Percentiles rank a stretch among this genome's conserved stretches.
phyloP scores from a whole-genome alignment of 1,140 invertebrate genomes.

The Drosophila pruinosa region DNA sequence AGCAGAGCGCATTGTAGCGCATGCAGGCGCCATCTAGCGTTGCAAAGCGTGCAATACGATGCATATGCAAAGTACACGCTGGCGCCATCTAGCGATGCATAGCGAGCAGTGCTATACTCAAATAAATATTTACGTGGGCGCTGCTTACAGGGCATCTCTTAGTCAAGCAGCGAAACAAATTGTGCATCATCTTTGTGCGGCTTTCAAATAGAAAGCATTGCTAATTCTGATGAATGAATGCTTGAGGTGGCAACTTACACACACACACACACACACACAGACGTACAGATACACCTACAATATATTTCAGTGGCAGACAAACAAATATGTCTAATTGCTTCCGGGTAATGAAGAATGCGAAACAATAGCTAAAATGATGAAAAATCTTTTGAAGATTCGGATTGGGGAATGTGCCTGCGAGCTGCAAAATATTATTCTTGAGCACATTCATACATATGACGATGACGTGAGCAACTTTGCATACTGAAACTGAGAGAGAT shows the following conservation, averaged over 20 bases:
- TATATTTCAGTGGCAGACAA: slow-evolving; percentile 2
- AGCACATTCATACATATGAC: slow-evolving; percentile 17
- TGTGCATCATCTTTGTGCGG: slow-evolving; percentile 1
- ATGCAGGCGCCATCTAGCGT: neutral
- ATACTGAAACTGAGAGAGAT: slow-evolving; percentile 43
- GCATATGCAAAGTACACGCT: neutral
- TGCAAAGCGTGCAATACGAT: neutral
- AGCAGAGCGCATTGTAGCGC: neutral
- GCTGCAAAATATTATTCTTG: slow-evolving; percentile 11
- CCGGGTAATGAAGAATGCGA: slow-evolving; percentile 52
- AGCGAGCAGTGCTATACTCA: no score
- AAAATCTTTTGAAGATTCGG: neutral
- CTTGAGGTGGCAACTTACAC: neutral
- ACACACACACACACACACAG: no score
- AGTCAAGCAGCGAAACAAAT: neutral
- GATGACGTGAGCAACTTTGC: slow-evolving; percentile 34
- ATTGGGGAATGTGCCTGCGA: neutral
- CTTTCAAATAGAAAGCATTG: slow-evolving; percentile 10
- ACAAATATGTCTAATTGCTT: slow-evolving; percentile 60
- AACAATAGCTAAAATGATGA: slow-evolving; percentile 46
- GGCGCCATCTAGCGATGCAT: no score
- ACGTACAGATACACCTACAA: no score
- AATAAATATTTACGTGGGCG: no score
- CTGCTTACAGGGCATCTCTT: neutral
- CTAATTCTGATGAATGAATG: slow-evolving; percentile 42